A percentile compares a stretch with the other conserved stretches of the same genome.
Conservation (phyloP, 2,797 vertebrate genomes). For the Notolepis coatsorum region DNA sequence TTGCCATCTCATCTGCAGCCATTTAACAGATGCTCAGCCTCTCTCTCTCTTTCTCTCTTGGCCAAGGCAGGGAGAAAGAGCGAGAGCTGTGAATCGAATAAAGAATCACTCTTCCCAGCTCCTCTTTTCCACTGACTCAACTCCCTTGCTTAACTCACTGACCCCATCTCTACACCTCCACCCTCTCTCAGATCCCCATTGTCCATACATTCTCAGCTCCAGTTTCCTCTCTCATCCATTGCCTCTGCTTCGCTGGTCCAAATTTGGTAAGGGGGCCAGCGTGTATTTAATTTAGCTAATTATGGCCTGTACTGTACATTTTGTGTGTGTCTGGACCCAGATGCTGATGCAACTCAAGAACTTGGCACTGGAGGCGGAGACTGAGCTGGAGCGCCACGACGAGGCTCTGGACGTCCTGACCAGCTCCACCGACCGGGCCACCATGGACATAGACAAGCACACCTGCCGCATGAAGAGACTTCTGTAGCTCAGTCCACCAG, state of each 20-base stretch:
- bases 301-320: neutral
- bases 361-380: constrained; percentile 90
- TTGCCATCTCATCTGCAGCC: constrained; percentile 14
- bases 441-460: constrained; percentile 87
- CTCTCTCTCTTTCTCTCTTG: neutral
- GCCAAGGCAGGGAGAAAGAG: neutral
- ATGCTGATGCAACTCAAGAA: constrained; percentile 91
- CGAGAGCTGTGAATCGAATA: neutral
- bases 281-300: constrained; percentile 34
- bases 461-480: constrained; percentile 88
- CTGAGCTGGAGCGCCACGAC: constrained; percentile 92
- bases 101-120: constrained; percentile 1
- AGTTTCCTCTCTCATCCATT: constrained; percentile 14
- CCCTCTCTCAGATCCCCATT: constrained; percentile 5
- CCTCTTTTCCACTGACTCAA: constrained; percentile 10
- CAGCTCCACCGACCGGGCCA: constrained; percentile 82
- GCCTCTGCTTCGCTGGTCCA: constrained; percentile 26
- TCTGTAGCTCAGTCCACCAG: constrained; percentile 70
- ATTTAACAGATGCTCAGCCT: constrained; percentile 14
- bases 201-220: constrained; percentile 27
- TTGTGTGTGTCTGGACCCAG: constrained; percentile 67
- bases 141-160: constrained; percentile 31
- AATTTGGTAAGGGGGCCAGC: constrained; percentile 11
- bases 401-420: constrained; percentile 87
- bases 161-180: constrained; percentile 32